Percentiles rank a stretch among this genome's conserved stretches.
phyloP scores from a whole-genome alignment of 2,113 vertebrate species.

The Tychaedon coryphoeus region DNA sequence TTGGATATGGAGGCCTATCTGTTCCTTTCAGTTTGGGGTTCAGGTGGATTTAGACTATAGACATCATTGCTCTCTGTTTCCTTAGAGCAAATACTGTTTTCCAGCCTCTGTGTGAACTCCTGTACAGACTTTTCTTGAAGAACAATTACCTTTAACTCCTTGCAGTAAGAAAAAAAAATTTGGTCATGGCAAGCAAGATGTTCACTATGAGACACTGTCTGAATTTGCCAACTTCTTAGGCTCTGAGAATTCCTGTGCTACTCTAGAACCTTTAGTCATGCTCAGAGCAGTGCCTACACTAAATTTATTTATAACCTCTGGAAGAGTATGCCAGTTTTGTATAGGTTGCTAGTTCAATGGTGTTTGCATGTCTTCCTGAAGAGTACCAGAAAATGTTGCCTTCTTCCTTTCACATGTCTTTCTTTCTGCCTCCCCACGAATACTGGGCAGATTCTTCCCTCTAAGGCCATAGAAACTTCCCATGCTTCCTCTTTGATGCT shows the following conservation, averaged over 20 bases:
- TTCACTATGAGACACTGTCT: not conserved
- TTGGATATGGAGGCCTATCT: not conserved
- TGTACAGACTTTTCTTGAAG: not conserved
- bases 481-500: not conserved
- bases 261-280: not conserved
- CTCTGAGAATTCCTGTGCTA: not conserved
- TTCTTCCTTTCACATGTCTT: not conserved
- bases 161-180: not conserved
- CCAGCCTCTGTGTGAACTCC: not conserved
- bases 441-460: not conserved
- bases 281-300: not conserved
- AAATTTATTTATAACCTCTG: not conserved
- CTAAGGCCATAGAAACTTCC: not conserved
- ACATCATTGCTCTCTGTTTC: not conserved
- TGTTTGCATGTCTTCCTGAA: not conserved
- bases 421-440: not conserved
- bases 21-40: not conserved
- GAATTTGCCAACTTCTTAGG: not conserved
- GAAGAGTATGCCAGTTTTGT: not conserved
- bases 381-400: not conserved
- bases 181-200: not conserved
- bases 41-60: not conserved
- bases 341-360: not conserved
- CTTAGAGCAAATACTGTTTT: not conserved
- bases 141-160: not conserved